Conservation (phyloP, 2,113 vertebrate species). For the Ornithorhynchus anatinus region DNA sequence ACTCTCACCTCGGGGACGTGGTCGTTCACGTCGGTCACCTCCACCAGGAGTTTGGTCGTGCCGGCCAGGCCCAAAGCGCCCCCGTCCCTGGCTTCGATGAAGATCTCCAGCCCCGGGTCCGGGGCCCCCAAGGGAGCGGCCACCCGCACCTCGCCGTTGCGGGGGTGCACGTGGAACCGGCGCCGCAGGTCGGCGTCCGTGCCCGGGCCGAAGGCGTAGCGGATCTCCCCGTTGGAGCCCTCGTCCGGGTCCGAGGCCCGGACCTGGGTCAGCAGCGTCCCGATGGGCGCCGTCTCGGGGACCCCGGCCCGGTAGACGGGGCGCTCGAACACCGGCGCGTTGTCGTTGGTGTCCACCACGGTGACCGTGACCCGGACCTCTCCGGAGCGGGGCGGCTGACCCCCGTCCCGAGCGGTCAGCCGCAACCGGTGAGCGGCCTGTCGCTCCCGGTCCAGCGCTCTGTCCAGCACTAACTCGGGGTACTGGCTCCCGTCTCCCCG, state of each 20-base stretch:
- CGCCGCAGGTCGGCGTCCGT: constrained; percentile 64
- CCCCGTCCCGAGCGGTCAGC: constrained; percentile 69
- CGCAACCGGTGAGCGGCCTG: constrained; percentile 59
- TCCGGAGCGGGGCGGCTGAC: constrained; percentile 59
- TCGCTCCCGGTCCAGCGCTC: constrained; percentile 72
- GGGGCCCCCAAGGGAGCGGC: constrained; percentile 68
- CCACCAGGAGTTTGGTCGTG: constrained; percentile 80
- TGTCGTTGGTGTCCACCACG: constrained; percentile 88
- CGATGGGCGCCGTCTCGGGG: constrained; percentile 67
- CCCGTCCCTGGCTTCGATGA: constrained; percentile 87
- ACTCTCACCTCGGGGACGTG: constrained; percentile 80
- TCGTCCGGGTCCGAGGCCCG: constrained; percentile 75
- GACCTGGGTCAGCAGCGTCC: constrained; percentile 68
- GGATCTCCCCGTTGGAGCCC: constrained; percentile 72
- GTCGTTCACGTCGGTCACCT: constrained; percentile 85
- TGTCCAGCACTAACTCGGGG: constrained; percentile 72
- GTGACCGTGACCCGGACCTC: constrained; percentile 61
- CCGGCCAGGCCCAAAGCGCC: constrained; percentile 82
- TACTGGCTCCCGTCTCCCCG: constrained; percentile 64
- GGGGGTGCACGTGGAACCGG: constrained; percentile 69
- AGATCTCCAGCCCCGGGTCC: constrained; percentile 78
- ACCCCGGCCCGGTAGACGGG: constrained; percentile 66
- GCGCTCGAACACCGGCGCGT: constrained; percentile 76
- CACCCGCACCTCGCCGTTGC: constrained; percentile 75
- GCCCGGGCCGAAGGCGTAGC: constrained; percentile 76